These are phyloP conservation scores for Tipula lateralis DNA, from an alignment of 2,888 invertebrate genomes.

Conservation along the genomic window DNA sequence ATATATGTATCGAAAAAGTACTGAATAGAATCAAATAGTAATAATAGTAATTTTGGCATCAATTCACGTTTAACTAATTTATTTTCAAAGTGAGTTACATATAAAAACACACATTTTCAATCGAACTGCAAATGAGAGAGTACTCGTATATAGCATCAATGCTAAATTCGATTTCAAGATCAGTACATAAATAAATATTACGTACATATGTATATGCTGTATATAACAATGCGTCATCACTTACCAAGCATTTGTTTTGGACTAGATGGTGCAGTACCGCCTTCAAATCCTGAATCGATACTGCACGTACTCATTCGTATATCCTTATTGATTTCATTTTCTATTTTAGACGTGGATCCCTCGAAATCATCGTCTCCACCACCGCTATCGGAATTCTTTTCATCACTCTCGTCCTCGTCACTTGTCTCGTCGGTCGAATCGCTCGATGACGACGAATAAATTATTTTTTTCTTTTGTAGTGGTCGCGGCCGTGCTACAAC, in stretches of 20 bases:
- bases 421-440: slow-evolving; percentile 50
- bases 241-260: slow-evolving; percentile 57
- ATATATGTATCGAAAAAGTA: background rate
- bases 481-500: slow-evolving; percentile 60
- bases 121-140: background rate
- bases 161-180: slow-evolving; percentile 19
- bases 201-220: background rate
- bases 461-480: slow-evolving; percentile 52
- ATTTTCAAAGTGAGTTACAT: background rate
- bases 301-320: slow-evolving; percentile 67
- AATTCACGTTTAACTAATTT: background rate
- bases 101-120: background rate
- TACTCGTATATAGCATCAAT: background rate
- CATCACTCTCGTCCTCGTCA: slow-evolving; percentile 46
- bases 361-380: slow-evolving; percentile 43
- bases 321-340: slow-evolving; percentile 33
- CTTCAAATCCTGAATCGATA: slow-evolving; percentile 79
- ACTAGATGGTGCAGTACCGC: slow-evolving; percentile 60
- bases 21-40: background rate
- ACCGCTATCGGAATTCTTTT: slow-evolving; percentile 40
- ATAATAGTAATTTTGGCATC: slow-evolving; percentile 1
- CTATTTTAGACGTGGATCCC: slow-evolving; percentile 35
- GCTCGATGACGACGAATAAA: slow-evolving; percentile 50
- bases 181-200: background rate
- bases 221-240: no score